Evolutionary conservation across 23 tunicate species (phyloP), one percentile per base, ranked within the genome.

Genomic region (Oikopleura vanhoeffeni): DNA sequence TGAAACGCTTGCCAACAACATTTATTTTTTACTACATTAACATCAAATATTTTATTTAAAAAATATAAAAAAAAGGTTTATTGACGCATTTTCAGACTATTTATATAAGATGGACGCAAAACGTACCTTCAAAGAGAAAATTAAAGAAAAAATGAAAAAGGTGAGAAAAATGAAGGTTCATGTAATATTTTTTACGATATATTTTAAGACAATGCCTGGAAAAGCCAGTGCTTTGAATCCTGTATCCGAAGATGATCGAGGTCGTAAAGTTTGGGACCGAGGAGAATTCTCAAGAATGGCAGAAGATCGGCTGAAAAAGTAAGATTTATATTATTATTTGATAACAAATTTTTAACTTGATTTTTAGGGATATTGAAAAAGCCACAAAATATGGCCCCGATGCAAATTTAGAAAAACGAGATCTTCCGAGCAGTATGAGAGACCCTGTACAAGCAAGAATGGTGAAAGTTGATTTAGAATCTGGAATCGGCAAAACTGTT

Each of bases 371-470:
- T 30, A 71, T 71, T 18, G 79, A 71, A 71, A 71, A 71, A 71
- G 79, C 38, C 32, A 71, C 79, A 71, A 71, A 71, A 71, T 71
- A 71, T 30, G 79, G 79, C 38, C 79, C 79, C 27, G 79, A 71
- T 30, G 79, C 79, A 4, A 71, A 71, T 30, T 2, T 71, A 2
- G 79, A 71, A 71, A 71, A 71, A 30, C 79, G 79, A 24, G 79
- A 71, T 30, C 32, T 71, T 2, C 79, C 79, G 34, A 71, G 79
- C 38, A 13, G 34, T 13, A 71, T 71, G 79, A 33, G 79, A 24
- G 79, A 71, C 32, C 79, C 79, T 2, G 79, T 71, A 2, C 79
- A 71, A 71, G 79, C 79, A 18, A 18, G 79, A 71, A 32, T 13
- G 79, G 32, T 18, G 32, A 71, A 32, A 38, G 34, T 71, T 32